phyloP scores from a whole-genome alignment of 2,888 invertebrate species.

The Hydropsyche betteni region DNA sequence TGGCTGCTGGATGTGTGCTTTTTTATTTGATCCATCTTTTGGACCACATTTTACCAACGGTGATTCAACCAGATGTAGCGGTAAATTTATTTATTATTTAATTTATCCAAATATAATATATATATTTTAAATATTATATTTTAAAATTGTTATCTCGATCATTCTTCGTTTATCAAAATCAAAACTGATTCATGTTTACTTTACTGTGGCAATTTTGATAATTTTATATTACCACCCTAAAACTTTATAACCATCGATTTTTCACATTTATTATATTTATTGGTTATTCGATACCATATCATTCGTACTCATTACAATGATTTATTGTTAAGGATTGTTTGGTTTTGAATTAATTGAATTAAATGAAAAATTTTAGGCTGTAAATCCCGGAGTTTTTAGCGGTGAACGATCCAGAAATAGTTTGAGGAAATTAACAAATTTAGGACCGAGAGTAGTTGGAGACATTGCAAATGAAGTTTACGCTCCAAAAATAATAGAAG shows the following conservation, averaged over 20 bases:
- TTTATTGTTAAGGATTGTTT: no score
- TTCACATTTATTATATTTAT: no score
- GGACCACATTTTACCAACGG: neutral
- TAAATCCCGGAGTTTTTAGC: slow-evolving; percentile 49
- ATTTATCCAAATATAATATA: neutral
- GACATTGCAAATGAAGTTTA: slow-evolving; percentile 54
- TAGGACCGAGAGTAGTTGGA: slow-evolving; percentile 54
- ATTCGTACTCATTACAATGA: no score
- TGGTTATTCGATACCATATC: no score
- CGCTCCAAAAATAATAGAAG: slow-evolving; percentile 58
- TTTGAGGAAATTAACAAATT: slow-evolving; percentile 51
- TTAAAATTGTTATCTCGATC: no score
- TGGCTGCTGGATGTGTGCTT: neutral
- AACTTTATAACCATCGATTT: no score
- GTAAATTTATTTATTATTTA: neutral
- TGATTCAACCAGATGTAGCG: neutral
- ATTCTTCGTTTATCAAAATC: no score
- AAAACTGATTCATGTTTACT: no score
- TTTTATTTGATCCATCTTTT: slow-evolving; percentile 8
- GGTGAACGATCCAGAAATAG: slow-evolving; percentile 52
- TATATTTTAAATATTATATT: no score
- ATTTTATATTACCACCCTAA: no score
- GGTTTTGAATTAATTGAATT: no score
- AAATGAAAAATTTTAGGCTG: neutral
- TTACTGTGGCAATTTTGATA: no score